A percentile compares a stretch with the other conserved stretches of the same genome.
phyloP scores from a whole-genome alignment of 1,140 invertebrate genomes.

The Manduca sexta region DNA sequence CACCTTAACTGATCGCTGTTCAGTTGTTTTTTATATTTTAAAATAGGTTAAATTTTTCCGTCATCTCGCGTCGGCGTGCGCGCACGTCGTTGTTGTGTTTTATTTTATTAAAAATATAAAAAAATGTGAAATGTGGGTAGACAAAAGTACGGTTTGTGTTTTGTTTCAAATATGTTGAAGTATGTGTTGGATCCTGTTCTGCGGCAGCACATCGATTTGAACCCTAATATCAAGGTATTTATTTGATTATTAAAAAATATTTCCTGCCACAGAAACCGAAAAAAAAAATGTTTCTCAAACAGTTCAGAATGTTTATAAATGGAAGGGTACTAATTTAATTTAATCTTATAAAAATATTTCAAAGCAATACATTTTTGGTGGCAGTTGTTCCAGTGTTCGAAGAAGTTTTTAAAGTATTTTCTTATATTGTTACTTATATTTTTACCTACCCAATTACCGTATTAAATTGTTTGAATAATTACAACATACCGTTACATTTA shows the following conservation, averaged over 20 bases:
- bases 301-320: too few species aligned
- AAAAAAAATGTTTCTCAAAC: too few species aligned
- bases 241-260: background rate
- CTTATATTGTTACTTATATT: too few species aligned
- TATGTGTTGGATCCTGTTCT: slow-evolving; percentile 18
- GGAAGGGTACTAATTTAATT: too few species aligned
- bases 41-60: slow-evolving; percentile 16
- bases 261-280: too few species aligned
- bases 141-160: slow-evolving; percentile 1
- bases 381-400: too few species aligned
- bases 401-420: too few species aligned
- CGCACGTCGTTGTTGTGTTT: background rate
- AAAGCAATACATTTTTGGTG: too few species aligned
- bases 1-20: slow-evolving; percentile 12
- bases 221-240: slow-evolving; percentile 12
- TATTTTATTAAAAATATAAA: background rate
- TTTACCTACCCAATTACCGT: too few species aligned
- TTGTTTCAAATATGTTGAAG: slow-evolving; percentile 10
- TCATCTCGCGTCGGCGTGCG: slow-evolving; percentile 1
- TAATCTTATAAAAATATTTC: too few species aligned
- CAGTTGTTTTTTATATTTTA: slow-evolving; percentile 12
- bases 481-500: too few species aligned
- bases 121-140: background rate
- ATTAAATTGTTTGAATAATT: too few species aligned
- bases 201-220: slow-evolving; percentile 12